Percentiles rank a stretch among this genome's conserved stretches.
Conservation (phyloP, 2,797 vertebrate species). For the Mico argentatus region DNA sequence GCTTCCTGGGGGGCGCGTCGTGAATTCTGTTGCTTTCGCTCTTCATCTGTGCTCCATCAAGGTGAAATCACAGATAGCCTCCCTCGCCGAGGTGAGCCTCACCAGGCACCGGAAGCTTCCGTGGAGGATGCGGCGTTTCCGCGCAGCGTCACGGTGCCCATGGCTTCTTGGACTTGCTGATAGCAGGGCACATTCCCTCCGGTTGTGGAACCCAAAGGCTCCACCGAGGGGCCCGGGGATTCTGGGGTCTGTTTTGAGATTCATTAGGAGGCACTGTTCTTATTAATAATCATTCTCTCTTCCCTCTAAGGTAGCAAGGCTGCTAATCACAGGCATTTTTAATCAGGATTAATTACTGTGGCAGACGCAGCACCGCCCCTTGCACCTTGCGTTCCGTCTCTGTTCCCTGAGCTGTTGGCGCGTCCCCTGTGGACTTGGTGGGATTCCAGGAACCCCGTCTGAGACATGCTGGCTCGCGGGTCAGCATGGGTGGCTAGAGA, state of each 20-base stretch:
- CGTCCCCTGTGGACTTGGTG: not conserved
- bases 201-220: not conserved
- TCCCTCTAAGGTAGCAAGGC: conserved; percentile 7
- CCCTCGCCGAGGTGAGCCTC: not conserved
- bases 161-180: not conserved
- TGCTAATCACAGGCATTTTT: not conserved
- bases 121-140: not conserved
- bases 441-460: not conserved
- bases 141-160: not conserved
- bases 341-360: conserved; percentile 6
- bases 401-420: not conserved
- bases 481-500: rapidly evolving
- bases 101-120: not conserved
- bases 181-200: rapidly evolving
- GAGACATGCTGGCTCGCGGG: rapidly evolving
- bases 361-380: not conserved
- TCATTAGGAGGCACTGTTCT: not conserved
- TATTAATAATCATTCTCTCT: not conserved
- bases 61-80: not conserved
- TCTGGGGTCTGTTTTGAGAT: not conserved
- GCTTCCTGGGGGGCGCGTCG: not conserved
- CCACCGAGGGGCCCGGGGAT: not conserved
- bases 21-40: not conserved
- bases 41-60: not conserved
- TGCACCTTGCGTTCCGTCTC: not conserved